Evolutionary conservation across 2,888 invertebrate genomes (phyloP).

Genomic region (Drosophila dives): DNA sequence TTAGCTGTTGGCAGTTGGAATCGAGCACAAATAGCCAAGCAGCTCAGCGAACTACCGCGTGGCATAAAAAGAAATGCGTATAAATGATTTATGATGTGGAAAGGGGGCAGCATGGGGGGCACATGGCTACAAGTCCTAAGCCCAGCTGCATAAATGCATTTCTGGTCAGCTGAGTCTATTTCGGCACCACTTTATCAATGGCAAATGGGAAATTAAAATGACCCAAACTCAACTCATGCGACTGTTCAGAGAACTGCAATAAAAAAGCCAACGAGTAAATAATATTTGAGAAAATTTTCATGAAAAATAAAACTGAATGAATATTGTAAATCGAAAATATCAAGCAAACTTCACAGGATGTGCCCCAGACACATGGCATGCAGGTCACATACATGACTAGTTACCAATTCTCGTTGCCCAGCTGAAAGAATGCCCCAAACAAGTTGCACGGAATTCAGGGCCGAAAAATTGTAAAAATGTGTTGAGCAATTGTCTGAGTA

Average conservation of each 20-base stretch:
- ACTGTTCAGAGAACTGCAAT: slow-evolving; percentile 3
- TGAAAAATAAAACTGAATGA: slow-evolving; percentile 30
- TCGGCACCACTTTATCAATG: slow-evolving; percentile 29
- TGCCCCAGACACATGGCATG: slow-evolving; percentile 30
- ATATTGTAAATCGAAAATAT: slow-evolving; percentile 29
- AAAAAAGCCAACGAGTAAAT: slow-evolving; percentile 2
- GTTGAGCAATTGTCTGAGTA: not conserved
- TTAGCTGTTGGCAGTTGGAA: slow-evolving; percentile 40
- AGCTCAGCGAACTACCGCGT: slow-evolving; percentile 59
- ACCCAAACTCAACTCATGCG: slow-evolving; percentile 1
- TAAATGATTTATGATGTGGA: slow-evolving; percentile 73
- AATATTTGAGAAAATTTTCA: slow-evolving; percentile 25
- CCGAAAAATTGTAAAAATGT: slow-evolving; percentile 2
- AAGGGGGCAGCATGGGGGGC: slow-evolving; percentile 1
- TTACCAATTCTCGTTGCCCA: slow-evolving; percentile 11
- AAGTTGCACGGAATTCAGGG: slow-evolving; percentile 30
- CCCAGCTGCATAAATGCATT: slow-evolving; percentile 55
- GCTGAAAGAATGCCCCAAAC: slow-evolving; percentile 19
- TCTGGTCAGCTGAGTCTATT: slow-evolving; percentile 26
- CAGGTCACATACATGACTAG: slow-evolving; percentile 51
- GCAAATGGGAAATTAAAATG: slow-evolving; percentile 16
- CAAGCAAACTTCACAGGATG: slow-evolving; percentile 27
- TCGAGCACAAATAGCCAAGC: slow-evolving; percentile 26
- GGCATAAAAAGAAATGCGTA: slow-evolving; percentile 61
- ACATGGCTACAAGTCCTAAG: not conserved